Evolutionary conservation across 1,140 invertebrate genomes (phyloP), one percentile per base, ranked within the genome.

Genomic region (Aphidius ervi): DNA sequence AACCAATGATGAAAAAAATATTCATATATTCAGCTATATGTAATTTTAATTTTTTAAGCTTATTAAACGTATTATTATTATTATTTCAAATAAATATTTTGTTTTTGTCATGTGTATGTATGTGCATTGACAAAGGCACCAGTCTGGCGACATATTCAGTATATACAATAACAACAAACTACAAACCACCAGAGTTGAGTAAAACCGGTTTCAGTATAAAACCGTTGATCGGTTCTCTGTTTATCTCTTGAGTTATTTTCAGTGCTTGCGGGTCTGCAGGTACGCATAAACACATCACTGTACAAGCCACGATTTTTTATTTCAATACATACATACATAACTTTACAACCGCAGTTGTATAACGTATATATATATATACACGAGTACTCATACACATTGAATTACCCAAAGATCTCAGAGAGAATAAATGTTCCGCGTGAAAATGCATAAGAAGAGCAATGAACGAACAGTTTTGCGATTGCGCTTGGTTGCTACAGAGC

Each of bases 191-290:
- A 43, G 7, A 43, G 42, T 7, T 8, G 42, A 43, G 9, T 9
- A 40, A 42, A 54, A 54, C 52, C 52, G 52, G 52, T 54, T 54
- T 42, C 23, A n/a, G 52, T 41, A 42, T 54, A 54, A n/a, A 54
- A 54, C 52, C 52, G 52, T 54, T 54, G 52, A 54, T 54, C 52
- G 52, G 52, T 54, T n/a, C 9, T n/a, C 23, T 31, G 23, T 31
- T 31, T 31, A 31, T 31, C 23, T 31, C 23, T 31, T 31, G 0
- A 31, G 23, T 31, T 31, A 31, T 31, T 31, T 31, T 31, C 0
- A 31, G 23, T 31, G 23, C 23, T 31, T 31, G 23, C 23, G 23
- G 23, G 23, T 31, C 4, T 31, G 23, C 23, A 31, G 23, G 4
- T 31, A 31, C 23, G 23, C 23, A 57, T 57, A 31, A 4, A 56